Percentiles rank a stretch among this genome's conserved stretches.
phyloP scores from a whole-genome alignment of 1,140 invertebrate genomes.

The Macrobrachium nipponense region DNA sequence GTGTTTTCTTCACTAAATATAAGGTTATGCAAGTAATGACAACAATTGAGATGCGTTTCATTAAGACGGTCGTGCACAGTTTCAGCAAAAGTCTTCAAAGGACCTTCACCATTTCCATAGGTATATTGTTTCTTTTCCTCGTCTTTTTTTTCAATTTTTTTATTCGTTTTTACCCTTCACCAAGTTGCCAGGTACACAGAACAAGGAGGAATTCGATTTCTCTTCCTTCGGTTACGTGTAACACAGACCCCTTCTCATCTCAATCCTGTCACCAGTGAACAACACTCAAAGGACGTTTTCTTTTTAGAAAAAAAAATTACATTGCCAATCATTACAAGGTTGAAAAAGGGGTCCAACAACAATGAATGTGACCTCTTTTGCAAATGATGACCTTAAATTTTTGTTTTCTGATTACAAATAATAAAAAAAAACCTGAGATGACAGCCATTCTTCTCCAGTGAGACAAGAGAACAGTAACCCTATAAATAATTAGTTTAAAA shows the following conservation, averaged over 20 bases:
- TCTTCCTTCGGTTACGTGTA: too few relatives aligned
- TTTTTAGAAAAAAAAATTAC: background rate
- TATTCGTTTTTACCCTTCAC: too few relatives aligned
- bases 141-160: too few relatives aligned
- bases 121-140: too few relatives aligned
- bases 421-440: slow-evolving; percentile 46
- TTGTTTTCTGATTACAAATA: background rate
- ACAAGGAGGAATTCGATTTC: too few relatives aligned
- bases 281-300: slow-evolving; percentile 23
- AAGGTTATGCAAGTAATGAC: background rate
- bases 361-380: slow-evolving; percentile 26
- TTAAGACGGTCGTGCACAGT: too few relatives aligned
- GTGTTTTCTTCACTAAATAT: slow-evolving; percentile 6
- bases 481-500: slow-evolving; percentile 55
- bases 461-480: slow-evolving; percentile 44
- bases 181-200: too few relatives aligned
- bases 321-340: slow-evolving; percentile 40
- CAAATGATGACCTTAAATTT: too few relatives aligned
- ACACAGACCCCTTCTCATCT: too few relatives aligned
- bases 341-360: slow-evolving; percentile 37
- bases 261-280: too few relatives aligned
- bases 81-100: too few relatives aligned
- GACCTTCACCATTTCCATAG: too few relatives aligned
- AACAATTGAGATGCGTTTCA: slow-evolving; percentile 12
- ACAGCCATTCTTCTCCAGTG: slow-evolving; percentile 44